Base-by-base conservation (phyloP, 2,888 invertebrate genomes). In the Sphaeridia pumilis region DNA sequence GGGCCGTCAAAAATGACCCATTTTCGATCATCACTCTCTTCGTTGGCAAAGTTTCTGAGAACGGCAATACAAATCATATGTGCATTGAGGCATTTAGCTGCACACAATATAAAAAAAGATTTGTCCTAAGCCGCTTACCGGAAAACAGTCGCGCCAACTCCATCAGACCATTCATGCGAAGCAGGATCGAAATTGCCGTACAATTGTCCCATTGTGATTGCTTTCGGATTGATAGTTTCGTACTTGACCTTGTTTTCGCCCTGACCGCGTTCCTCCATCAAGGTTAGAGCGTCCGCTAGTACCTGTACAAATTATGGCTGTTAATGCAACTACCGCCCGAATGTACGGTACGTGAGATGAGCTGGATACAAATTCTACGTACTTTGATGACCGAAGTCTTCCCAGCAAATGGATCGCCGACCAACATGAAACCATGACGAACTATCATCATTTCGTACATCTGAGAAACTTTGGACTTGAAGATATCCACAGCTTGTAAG, bases 381-480 rank as follows among this genome's bases (percentile, higher is more conserved):
- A 56, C 56, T 25, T 44, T 45, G 24, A 58, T 58, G 2, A 83
- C 80, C 49, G 81, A 80, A 0, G 90, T 87, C 72, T 94, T 94
- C 4, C 90, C 90, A 14, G 89, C 84, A 71, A 90, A 89, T 0
- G 94, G 90, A 43, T 80, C 71, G 0, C 94, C 94, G 0, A 93
- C 90, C 66, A 94, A 76, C 92, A 94, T 93, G 64, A 94, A 80
- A 0, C 93, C 93, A 70, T 93, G 93, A 24, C 93, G 76, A 1
- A 93, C 92, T 25, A 89, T 79, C 73, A 94, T 90, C 90, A 93
- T 93, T 72, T 93, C 92, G 69, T 85, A 93, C 10, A 93, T 77
- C 74, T 93, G 83, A 55, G 84, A 81, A 14, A 85, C 76, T 72
- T 86, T 93, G 70, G 89, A 87, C 64, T 90, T 72, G 68, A 93